Base-by-base conservation (phyloP, 2,797 vertebrate genomes). In the Muraenolepis orangiensis region DNA sequence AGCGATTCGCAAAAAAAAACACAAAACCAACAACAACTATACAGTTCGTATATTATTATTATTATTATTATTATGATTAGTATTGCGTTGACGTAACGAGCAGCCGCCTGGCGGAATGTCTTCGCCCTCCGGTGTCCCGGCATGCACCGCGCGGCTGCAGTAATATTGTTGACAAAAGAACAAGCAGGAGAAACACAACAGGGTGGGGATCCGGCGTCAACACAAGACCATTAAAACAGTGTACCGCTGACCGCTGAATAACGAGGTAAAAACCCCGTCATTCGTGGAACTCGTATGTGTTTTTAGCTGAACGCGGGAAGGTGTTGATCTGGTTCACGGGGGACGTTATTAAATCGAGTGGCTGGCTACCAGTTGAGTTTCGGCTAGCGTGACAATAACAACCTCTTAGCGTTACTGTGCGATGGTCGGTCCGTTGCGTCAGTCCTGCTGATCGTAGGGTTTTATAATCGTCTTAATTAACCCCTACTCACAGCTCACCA, bases 101-200 rank as follows among this genome's bases (percentile, higher is more conserved):
- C 79, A 71, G 66, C 76, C 76, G 66, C 76, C 76, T 66, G 77
- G 83, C 73, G 75, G 79, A 85, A 81, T 82, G 71, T 74, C 64
- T 61, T 73, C 66, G 81, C 70, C 79, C 80, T 78, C 86, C 72
- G 40, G 34, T 77, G 57, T 93, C 93, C 93, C 94, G 83, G 86
- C 80, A 93, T 94, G 81, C 94, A 91, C 72, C 32, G 90, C 89
- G 90, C 79, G 74, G 67, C 92, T 89, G 93, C 91, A 88, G 91
- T 77, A n/a, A 79, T 85, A 87, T 86, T 90, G 82, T 88, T 90
- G 90, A 93, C 92, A 93, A 90, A 80, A 83, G 84, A 82, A 76
- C 76, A 78, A 76, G 57, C 79, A 73, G 82, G 79, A 83, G 79
- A 71, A 82, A 87, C 87, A 86, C 88, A 91, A 81, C 91, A 88